Evolutionary conservation across 1,140 invertebrate genomes (phyloP), one percentile per base, ranked within the genome.

Genomic region (Dendrolimus punctatus): DNA sequence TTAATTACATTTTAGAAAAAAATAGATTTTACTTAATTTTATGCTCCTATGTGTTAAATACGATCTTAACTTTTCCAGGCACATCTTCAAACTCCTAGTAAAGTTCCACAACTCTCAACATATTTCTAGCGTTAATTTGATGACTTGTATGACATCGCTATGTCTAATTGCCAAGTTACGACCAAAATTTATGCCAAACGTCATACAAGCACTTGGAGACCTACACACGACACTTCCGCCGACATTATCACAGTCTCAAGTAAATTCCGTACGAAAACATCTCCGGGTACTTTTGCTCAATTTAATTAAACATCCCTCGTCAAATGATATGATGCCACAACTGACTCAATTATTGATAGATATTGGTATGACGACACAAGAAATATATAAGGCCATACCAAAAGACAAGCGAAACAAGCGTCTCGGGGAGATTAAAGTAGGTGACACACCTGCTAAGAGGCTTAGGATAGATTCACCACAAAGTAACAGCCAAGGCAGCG

Each of bases 41-140:
- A 23, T 23, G 3, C 23, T 23, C 23, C 23, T 23, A 23, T 23
- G n/a, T n/a, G 23, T 23, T 23, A 23, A 23, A 23, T 23, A 23
- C 3, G 23, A 23, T 23, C 23, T 23, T 3, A 23, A 23, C 55
- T 61, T 64, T 89, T 89, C 46, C 80, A 93, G 92, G 66, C 92
- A 95, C 70, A 92, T 98, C 49, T 96, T 99, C 88, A 91, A 95
- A 71, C 89, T 95, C 39, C 82, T 99, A 50, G 85, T 99, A 39
- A 96, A 96, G 79, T 99, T 98, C 85, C 96, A 98, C 85, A 95
- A 95, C 40, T 98, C 97, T 0, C 91, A 94, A 46, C 97, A 99
- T 75, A 97, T 99, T 56, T 96, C 93, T 57, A 97, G 96, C 77
- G 95, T 97, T 1, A 99, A 99, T 89, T 88, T 99, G 54, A 98